Percentiles rank a stretch among this genome's conserved stretches.
Conservation (phyloP, 1,140 invertebrate genomes). For the Fragariocoptes setiger region DNA sequence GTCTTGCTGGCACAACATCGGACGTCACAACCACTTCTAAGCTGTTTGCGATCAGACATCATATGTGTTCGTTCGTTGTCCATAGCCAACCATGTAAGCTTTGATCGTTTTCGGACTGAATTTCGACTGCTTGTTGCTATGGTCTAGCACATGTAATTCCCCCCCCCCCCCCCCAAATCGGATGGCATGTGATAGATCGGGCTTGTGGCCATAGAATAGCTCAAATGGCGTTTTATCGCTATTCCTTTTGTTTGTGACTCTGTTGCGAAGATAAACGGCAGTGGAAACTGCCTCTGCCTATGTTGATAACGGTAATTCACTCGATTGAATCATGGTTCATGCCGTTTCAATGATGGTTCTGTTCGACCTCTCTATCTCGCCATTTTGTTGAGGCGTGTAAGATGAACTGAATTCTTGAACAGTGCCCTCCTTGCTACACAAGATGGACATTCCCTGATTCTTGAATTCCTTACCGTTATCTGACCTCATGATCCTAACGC, state of each 20-base stretch:
- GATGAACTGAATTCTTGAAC: not conserved
- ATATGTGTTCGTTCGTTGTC: not conserved
- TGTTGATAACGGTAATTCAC: conserved; percentile 8
- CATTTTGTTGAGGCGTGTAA: conserved; percentile 5
- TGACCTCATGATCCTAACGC: conserved; percentile 14
- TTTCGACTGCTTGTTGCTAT: not conserved
- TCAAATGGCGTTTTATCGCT: conserved; percentile 8
- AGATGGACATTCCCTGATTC: conserved; percentile 9
- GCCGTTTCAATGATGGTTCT: conserved; percentile 6
- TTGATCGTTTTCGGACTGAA: not conserved
- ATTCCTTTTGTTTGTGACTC: not conserved
- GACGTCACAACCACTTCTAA: no score
- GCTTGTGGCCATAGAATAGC: conserved; percentile 6
- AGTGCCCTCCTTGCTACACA: not conserved
- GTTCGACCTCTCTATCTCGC: conserved; percentile 1
- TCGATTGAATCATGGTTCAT: conserved; percentile 5
- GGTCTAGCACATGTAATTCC: not conserved
- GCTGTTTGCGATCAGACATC: no score
- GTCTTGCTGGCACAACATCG: no score
- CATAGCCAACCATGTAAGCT: not conserved
- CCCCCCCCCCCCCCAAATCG: conserved; percentile 3
- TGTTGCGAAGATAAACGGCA: conserved; percentile 10
- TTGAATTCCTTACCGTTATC: conserved; percentile 19
- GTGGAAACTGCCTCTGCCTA: conserved; percentile 12
- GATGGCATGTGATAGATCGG: conserved; percentile 2